Base-by-base conservation (phyloP, 2,888 invertebrate species). In the Caenorhabditis sp. region DNA sequence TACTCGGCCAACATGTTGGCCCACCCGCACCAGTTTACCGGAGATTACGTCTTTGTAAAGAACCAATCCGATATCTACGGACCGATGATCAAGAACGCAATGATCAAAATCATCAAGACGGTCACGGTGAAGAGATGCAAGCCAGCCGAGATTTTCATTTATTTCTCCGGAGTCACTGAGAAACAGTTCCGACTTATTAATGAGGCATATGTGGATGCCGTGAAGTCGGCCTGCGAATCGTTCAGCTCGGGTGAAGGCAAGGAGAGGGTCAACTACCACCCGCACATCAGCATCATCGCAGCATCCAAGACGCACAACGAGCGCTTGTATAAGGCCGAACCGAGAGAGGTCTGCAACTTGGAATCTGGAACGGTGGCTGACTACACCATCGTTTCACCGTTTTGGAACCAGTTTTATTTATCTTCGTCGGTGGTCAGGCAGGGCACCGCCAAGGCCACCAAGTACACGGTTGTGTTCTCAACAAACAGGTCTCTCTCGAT, bases 131-230 rank as follows among this genome's bases (percentile, higher is more conserved):
- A 44, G 9, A 20, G 50, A 2, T 8, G 44, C 13, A 22, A 1
- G 1, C 67, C 60, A 15, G 2, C 5, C 0, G 62, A 65, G 1
- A 44, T 85, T 18, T 28, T 82, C 22, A 13, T 83, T 40, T 83
- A 79, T 37, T 64, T 83, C 65, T 83, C 79, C 26, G 85, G 85
- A 11, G 53, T 80, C 50, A 60, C 70, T 13, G 81, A 83, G 11
- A 83, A 81, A 9, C 78, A 78, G 50, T 70, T 18, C 26, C 15
- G 50, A 24, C n/a, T 70, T 32, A 65, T 78, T 32, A 78, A 78
- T 18, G 70, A 78, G 13, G 28, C 18, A 0, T 78, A 70, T 47
- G 0, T 15, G 20, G 24, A 22, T 0, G 2, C 24, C 1, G 28
- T 78, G 22, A 70, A 64, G 44, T 1, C 24, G 0, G 65, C 70